A percentile compares a stretch with the other conserved stretches of the same genome.
These are phyloP conservation scores for Odontophorus gujanensis DNA, from an alignment of 2,113 vertebrate genomes.

Conservation along the genomic window DNA sequence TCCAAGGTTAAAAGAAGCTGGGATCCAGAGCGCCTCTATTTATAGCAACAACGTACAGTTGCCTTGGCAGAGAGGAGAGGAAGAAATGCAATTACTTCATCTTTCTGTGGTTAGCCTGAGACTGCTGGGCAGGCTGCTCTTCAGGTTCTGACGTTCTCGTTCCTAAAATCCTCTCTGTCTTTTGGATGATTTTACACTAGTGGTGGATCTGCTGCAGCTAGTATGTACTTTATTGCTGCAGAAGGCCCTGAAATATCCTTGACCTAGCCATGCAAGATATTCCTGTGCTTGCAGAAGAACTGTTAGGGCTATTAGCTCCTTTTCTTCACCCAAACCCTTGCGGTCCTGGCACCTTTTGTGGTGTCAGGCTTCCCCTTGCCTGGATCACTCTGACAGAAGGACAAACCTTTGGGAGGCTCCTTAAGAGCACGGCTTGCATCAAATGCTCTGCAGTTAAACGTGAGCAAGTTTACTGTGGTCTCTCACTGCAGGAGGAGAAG, in stretches of 20 bases:
- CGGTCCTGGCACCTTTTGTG: background rate
- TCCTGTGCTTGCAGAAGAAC: background rate
- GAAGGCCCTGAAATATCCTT: background rate
- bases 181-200: background rate
- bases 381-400: background rate
- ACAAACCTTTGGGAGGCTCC: background rate
- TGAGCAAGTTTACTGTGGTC: background rate
- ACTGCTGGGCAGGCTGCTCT: conserved; percentile 23
- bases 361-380: background rate
- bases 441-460: background rate
- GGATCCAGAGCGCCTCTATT: background rate
- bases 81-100: conserved; percentile 45
- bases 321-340: background rate
- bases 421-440: background rate
- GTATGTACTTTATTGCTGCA: background rate
- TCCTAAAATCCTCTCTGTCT: background rate
- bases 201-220: background rate
- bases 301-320: background rate
- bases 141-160: background rate
- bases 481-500: background rate
- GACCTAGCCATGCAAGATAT: background rate
- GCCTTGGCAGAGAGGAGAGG: conserved; percentile 36
- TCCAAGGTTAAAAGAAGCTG: conserved; percentile 47
- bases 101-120: background rate
- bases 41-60: conserved; percentile 61